Percentiles rank a stretch among this genome's conserved stretches.
These are phyloP conservation scores for Chrysopa pallens DNA, from an alignment of 1,140 invertebrate species.

Conservation along the genomic window DNA sequence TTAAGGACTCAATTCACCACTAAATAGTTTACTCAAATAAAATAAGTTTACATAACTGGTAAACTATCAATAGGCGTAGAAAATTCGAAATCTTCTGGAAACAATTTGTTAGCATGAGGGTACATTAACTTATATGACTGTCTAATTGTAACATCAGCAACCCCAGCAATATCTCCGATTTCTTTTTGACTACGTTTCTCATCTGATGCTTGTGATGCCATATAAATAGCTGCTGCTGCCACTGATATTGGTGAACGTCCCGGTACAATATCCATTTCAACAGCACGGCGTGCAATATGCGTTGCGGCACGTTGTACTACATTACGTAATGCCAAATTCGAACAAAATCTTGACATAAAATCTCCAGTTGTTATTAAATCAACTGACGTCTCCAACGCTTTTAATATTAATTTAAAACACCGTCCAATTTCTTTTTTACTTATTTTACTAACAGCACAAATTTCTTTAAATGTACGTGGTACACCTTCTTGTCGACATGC, in stretches of 20 bases:
- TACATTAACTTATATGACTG: constrained; percentile 98
- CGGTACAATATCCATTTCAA: constrained; percentile 93
- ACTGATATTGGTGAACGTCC: constrained; percentile 98
- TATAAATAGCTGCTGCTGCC: constrained; percentile 97
- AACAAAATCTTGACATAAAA: constrained; percentile 91
- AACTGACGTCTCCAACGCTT: constrained; percentile 85
- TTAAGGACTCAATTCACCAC: no score
- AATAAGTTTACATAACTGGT: constrained; percentile 53
- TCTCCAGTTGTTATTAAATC: constrained; percentile 97
- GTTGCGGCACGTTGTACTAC: constrained; percentile 91
- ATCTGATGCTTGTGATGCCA: constrained; percentile 95
- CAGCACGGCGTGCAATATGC: constrained; percentile 90
- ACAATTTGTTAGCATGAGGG: constrained; percentile 76
- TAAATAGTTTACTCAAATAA: neutral
- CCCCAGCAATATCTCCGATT: constrained; percentile 96
- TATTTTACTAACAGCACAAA: constrained; percentile 95
- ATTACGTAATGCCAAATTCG: constrained; percentile 70
- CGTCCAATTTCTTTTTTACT: constrained; percentile 99
- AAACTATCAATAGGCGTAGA: constrained; percentile 86
- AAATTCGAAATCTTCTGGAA: constrained; percentile 94
- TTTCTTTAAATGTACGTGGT: constrained; percentile 97
- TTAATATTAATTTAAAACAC: constrained; percentile 88
- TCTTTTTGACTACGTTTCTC: constrained; percentile 93
- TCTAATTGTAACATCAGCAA: constrained; percentile 95
- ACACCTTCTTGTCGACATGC: constrained; percentile 97